Conservation (phyloP, 2,797 vertebrate genomes). For the Paramormyrops hopkinsi region DNA sequence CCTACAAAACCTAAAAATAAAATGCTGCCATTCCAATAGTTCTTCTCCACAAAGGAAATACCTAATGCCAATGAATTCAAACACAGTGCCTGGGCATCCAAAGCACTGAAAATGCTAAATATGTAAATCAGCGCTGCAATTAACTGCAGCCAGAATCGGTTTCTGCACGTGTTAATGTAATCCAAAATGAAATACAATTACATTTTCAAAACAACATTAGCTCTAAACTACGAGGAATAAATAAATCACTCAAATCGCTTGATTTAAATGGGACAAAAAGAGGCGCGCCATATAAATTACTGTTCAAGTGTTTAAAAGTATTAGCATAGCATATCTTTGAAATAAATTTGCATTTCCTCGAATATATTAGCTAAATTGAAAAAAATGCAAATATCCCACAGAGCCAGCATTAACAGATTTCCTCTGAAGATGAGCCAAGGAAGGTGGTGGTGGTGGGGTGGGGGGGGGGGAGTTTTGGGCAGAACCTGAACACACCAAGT, state of each 20-base stretch:
- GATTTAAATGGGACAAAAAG: conserved; percentile 52
- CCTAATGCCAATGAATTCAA: neutral
- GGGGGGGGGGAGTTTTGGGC: neutral
- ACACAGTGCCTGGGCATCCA: neutral
- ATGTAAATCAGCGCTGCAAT: neutral
- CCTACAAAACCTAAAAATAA: neutral
- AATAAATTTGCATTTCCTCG: neutral
- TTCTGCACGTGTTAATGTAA: neutral
- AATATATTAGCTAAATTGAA: neutral
- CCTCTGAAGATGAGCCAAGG: neutral
- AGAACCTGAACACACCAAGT: neutral
- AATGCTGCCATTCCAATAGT: neutral
- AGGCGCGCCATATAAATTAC: conserved; percentile 33
- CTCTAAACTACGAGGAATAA: neutral
- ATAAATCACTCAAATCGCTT: conserved; percentile 31
- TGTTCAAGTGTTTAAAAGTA: conserved; percentile 9
- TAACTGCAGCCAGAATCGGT: neutral
- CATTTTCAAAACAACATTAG: conserved; percentile 19
- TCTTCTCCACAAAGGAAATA: neutral
- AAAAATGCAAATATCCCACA: neutral
- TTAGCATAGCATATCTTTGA: neutral
- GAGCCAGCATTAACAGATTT: neutral
- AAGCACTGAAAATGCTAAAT: neutral
- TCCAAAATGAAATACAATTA: conserved; percentile 16
- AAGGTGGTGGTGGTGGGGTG: neutral